A percentile compares a stretch with the other conserved stretches of the same genome.
phyloP scores from a whole-genome alignment of 2,113 vertebrate genomes.

The Amia ocellicauda region DNA sequence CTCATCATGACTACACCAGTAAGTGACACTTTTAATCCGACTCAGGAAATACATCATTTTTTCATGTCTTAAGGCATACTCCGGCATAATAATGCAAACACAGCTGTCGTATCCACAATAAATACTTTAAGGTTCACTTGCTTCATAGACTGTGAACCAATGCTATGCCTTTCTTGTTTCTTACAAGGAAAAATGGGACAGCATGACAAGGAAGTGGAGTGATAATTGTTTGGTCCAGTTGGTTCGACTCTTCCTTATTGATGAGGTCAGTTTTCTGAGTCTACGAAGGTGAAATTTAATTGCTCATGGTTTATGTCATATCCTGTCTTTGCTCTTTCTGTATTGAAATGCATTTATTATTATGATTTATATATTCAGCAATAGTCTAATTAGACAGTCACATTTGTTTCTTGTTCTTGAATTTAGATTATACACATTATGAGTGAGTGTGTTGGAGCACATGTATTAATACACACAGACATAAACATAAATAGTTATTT shows the following conservation, averaged over 20 bases:
- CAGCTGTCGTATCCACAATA: not conserved
- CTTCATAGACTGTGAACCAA: not conserved
- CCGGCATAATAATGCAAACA: conserved; percentile 1
- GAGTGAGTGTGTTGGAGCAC: too few relatives aligned
- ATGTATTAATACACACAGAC: too few relatives aligned
- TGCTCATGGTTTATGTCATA: not conserved
- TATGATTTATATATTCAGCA: not conserved
- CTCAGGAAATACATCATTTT: conserved; percentile 1
- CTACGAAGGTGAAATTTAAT: not conserved
- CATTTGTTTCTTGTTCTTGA: not conserved
- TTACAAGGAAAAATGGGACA: conserved; percentile 96
- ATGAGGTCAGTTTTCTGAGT: conserved; percentile 71
- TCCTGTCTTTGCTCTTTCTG: not conserved
- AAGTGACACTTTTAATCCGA: conserved; percentile 44
- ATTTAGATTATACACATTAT: too few relatives aligned
- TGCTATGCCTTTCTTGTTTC: conserved; percentile 18
- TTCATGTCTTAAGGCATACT: not conserved
- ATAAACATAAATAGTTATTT: too few relatives aligned
- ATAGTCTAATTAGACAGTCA: not conserved
- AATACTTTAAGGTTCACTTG: conserved; percentile 26
- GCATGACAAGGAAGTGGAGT: conserved; percentile 96
- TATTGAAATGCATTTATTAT: not conserved
- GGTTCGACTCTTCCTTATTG: conserved; percentile 89
- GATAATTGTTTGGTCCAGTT: conserved; percentile 86
- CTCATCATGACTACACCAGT: conserved; percentile 96